These are phyloP conservation scores for Contarinia nasturtii DNA, from an alignment of 1,140 invertebrate species.

Conservation along the genomic window DNA sequence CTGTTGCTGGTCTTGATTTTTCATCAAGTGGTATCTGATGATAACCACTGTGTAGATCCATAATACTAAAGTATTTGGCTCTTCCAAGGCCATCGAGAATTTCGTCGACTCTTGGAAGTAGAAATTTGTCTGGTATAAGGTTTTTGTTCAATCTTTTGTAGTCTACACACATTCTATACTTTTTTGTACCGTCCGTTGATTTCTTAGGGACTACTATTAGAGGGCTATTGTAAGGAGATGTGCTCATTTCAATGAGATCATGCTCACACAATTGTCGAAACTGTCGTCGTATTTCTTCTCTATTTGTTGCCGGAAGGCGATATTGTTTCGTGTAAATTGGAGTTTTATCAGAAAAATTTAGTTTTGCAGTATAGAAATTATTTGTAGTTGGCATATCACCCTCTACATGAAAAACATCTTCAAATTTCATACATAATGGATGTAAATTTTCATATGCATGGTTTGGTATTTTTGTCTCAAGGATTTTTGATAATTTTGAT, in stretches of 20 bases:
- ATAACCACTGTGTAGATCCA: slow-evolving; percentile 24
- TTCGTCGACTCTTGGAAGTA: slow-evolving; percentile 25
- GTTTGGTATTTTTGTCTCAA: not conserved
- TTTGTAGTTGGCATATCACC: not conserved
- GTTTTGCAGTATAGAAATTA: not conserved
- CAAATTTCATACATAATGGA: not conserved
- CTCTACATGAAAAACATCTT: not conserved
- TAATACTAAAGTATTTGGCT: slow-evolving; percentile 14
- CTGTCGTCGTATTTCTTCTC: slow-evolving; percentile 4
- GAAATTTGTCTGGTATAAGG: slow-evolving; percentile 18
- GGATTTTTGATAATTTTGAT: no score
- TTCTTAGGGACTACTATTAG: slow-evolving; percentile 20
- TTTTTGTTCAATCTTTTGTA: slow-evolving; percentile 16
- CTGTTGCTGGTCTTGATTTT: slow-evolving; percentile 19
- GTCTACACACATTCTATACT: slow-evolving; percentile 17
- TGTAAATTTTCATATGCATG: not conserved
- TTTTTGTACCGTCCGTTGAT: slow-evolving; percentile 10
- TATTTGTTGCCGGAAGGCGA: not conserved
- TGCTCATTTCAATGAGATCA: slow-evolving; percentile 15
- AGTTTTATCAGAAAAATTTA: no score
- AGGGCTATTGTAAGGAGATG: slow-evolving; percentile 16
- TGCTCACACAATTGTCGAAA: slow-evolving; percentile 13
- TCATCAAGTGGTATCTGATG: slow-evolving; percentile 16
- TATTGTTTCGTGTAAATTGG: not conserved
- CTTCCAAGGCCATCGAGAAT: slow-evolving; percentile 16